These are phyloP conservation scores for Phlogophora meticulosa DNA, from an alignment of 2,888 invertebrate species.

Conservation along the genomic window DNA sequence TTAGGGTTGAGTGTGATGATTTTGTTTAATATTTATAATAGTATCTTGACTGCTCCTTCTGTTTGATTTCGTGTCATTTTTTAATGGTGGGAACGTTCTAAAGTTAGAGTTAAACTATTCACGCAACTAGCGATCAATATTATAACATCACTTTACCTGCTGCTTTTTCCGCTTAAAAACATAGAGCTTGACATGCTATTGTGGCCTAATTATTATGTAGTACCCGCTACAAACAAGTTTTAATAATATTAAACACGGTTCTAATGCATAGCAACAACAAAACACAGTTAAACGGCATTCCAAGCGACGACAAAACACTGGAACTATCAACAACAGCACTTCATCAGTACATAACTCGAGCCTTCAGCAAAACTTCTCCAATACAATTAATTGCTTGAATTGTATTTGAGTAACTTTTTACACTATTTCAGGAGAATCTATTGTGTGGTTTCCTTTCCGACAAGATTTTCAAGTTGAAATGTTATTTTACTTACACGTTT, in stretches of 20 bases:
- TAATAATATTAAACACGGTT: too few species aligned
- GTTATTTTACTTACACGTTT: too few species aligned
- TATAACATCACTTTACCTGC: too few species aligned
- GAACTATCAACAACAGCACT: constrained; percentile 38
- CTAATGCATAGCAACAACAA: constrained; percentile 10
- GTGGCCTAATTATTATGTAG: too few species aligned
- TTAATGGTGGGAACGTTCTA: not conserved
- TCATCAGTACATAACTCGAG: constrained; percentile 28
- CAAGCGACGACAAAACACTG: constrained; percentile 37
- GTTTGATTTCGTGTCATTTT: not conserved
- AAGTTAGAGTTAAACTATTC: not conserved
- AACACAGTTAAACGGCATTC: constrained; percentile 22
- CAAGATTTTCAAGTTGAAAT: not conserved
- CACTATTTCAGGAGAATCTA: not conserved
- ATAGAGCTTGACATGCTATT: too few species aligned
- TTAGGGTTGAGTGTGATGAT: constrained; percentile 29
- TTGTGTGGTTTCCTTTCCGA: not conserved
- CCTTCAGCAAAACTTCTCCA: constrained; percentile 33
- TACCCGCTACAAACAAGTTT: too few species aligned
- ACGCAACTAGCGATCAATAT: not conserved
- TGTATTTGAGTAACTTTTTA: constrained; percentile 18
- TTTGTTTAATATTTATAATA: constrained; percentile 24
- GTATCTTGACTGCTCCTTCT: not conserved
- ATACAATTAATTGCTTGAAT: constrained; percentile 45
- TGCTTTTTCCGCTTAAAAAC: too few species aligned